Conservation (phyloP, 2,113 vertebrate species). For the Butorides virescens region DNA sequence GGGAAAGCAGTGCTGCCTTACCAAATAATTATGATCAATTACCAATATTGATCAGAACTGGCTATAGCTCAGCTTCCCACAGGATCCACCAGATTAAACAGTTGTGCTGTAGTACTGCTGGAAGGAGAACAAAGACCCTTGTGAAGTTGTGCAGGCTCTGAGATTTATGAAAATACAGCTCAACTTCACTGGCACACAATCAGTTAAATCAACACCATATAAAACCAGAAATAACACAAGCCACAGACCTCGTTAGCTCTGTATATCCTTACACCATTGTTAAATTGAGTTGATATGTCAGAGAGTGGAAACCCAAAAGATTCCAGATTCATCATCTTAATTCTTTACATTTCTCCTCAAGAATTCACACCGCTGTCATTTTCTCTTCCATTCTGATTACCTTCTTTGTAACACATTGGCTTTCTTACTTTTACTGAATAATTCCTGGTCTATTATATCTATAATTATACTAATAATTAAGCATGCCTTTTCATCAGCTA, state of each 20-base stretch:
- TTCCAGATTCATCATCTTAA: constrained; percentile 31
- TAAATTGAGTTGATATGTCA: neutral
- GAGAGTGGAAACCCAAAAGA: constrained; percentile 1
- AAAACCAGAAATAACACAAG: neutral
- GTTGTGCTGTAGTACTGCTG: neutral
- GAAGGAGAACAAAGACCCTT: neutral
- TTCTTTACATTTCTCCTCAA: constrained; percentile 19
- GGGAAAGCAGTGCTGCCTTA: neutral
- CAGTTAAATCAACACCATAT: constrained; percentile 2
- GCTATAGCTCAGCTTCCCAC: neutral
- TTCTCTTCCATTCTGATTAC: constrained; percentile 25
- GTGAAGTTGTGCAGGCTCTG: neutral
- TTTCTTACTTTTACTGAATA: constrained; percentile 60
- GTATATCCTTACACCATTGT: neutral
- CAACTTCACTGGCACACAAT: neutral
- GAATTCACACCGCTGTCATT: constrained; percentile 6
- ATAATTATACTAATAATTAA: constrained; percentile 67
- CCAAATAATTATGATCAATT: constrained; percentile 18
- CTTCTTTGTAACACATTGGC: constrained; percentile 37
- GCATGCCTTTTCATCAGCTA: constrained; percentile 64
- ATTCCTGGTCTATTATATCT: constrained; percentile 62
- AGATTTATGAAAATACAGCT: neutral
- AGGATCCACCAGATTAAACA: neutral
- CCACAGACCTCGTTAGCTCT: neutral
- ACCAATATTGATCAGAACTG: constrained; percentile 5